Conservation (phyloP, 2,888 invertebrate genomes). For the Aelia acuminata region DNA sequence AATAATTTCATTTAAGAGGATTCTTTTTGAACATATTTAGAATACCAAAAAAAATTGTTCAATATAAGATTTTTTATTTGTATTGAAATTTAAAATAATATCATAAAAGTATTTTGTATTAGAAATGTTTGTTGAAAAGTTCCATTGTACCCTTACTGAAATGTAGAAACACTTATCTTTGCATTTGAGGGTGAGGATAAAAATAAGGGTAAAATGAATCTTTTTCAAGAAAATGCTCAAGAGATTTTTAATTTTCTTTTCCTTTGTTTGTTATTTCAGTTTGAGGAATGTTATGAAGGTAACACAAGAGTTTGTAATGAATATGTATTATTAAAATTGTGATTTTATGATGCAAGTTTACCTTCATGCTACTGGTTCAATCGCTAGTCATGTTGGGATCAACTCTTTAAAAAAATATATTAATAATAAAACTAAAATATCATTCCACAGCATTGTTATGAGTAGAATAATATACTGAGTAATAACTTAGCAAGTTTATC, state of each 20-base stretch:
- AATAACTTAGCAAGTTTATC: conserved; percentile 8
- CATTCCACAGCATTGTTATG: neutral
- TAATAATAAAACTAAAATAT: neutral
- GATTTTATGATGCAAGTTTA: neutral
- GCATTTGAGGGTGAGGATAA: neutral
- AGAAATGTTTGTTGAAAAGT: neutral
- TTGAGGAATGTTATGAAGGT: neutral
- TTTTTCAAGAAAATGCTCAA: neutral
- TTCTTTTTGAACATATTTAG: neutral
- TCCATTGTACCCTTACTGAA: neutral
- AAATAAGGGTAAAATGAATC: neutral
- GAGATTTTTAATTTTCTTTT: neutral
- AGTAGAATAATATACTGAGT: conserved; percentile 4
- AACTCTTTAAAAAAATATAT: neutral
- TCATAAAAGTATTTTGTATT: neutral
- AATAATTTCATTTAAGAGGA: neutral
- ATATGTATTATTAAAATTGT: neutral
- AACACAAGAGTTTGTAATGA: neutral
- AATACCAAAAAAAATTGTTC: neutral
- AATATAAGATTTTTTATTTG: neutral
- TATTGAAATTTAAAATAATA: neutral
- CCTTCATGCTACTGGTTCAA: neutral
- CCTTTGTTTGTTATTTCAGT: neutral
- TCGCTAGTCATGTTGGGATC: neutral
- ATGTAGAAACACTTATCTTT: neutral